Percentiles rank a stretch among this genome's conserved stretches.
These are phyloP conservation scores for Albula glossodonta DNA, from an alignment of 2,113 vertebrate genomes.

Conservation along the genomic window DNA sequence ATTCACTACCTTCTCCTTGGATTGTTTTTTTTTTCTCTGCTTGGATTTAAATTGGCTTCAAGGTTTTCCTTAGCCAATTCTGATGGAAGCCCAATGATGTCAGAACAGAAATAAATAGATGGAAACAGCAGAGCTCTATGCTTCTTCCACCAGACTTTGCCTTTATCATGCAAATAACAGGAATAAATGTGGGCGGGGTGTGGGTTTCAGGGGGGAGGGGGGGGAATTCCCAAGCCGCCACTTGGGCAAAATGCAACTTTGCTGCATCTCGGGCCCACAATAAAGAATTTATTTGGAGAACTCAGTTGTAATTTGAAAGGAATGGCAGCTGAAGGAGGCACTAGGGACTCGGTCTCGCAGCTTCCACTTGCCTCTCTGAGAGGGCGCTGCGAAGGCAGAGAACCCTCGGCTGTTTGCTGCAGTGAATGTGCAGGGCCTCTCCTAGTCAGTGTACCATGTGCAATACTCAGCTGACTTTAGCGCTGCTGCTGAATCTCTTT, in stretches of 20 bases:
- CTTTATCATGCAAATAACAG: constrained; percentile 95
- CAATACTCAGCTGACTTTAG: constrained; percentile 9
- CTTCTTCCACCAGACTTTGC: constrained; percentile 63
- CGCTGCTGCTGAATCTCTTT: background rate
- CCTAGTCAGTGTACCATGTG: constrained; percentile 66
- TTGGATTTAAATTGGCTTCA: constrained; percentile 21
- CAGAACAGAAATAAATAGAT: constrained; percentile 67
- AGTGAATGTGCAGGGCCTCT: constrained; percentile 65
- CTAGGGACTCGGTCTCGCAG: constrained; percentile 76
- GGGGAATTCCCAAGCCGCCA: constrained; percentile 81
- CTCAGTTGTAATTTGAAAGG: constrained; percentile 86
- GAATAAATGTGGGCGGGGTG: constrained; percentile 69
- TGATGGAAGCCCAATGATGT: constrained; percentile 53
- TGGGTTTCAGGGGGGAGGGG: constrained; percentile 53
- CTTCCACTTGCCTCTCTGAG: constrained; percentile 68
- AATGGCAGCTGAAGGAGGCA: constrained; percentile 81
- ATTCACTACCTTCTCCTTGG: constrained; percentile 8
- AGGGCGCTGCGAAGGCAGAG: constrained; percentile 52
- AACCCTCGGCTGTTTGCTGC: constrained; percentile 65
- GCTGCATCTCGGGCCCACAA: constrained; percentile 65
- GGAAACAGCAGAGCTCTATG: constrained; percentile 59
- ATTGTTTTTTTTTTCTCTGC: constrained; percentile 4
- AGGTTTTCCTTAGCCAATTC: constrained; percentile 19
- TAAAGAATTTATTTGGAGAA: constrained; percentile 76
- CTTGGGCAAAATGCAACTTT: constrained; percentile 85